phyloP scores from a whole-genome alignment of 2,888 invertebrate species.

The Cremastinae sp. region DNA sequence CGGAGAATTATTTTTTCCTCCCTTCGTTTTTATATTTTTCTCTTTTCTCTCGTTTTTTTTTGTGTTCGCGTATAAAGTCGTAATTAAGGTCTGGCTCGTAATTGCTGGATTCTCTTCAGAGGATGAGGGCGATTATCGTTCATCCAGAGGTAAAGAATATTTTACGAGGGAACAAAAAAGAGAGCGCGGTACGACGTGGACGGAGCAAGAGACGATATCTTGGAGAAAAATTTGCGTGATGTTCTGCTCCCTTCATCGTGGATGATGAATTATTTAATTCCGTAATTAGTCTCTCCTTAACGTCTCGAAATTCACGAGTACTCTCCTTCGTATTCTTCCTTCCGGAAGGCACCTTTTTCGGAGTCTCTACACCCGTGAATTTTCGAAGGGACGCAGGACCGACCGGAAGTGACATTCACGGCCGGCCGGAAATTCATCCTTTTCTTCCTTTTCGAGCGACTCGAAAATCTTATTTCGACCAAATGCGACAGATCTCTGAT shows the following conservation, averaged over 20 bases:
- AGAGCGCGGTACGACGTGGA: background rate
- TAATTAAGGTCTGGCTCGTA: constrained; percentile 48
- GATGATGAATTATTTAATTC: constrained; percentile 42
- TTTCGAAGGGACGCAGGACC: constrained; percentile 53
- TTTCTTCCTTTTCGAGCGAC: constrained; percentile 37
- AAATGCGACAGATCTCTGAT: constrained; percentile 64
- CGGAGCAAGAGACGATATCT: constrained; percentile 34
- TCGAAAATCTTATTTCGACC: constrained; percentile 52
- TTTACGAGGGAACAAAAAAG: background rate
- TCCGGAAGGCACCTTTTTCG: constrained; percentile 19
- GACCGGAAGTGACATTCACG: constrained; percentile 73
- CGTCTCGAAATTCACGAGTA: constrained; percentile 4
- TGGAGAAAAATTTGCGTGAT: constrained; percentile 47
- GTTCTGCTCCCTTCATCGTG: constrained; percentile 17
- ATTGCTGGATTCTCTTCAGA: constrained; percentile 51
- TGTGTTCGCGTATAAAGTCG: constrained; percentile 17
- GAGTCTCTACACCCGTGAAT: constrained; percentile 17
- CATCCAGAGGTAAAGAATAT: constrained; percentile 33
- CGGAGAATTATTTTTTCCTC: constrained; percentile 24
- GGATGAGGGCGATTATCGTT: constrained; percentile 52
- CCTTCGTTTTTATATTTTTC: constrained; percentile 15
- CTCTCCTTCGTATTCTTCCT: background rate
- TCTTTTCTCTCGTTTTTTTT: constrained; percentile 27
- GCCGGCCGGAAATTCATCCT: constrained; percentile 72
- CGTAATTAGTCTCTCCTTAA: constrained; percentile 33